Conservation (phyloP, 2,888 invertebrate genomes). For the Cephus runcator region DNA sequence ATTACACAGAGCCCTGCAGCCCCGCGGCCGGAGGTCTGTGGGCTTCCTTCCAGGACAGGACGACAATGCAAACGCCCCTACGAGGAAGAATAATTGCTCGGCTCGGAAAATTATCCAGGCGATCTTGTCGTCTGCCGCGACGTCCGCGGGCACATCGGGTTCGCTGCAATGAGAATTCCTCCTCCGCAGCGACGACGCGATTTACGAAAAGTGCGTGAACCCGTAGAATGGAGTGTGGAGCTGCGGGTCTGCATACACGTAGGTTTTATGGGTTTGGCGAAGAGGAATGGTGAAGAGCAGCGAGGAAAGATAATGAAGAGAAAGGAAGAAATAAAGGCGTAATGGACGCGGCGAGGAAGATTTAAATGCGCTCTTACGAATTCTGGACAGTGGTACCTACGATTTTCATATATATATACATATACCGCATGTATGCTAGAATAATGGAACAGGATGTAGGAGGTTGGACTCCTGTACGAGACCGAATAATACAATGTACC, state of each 20-base stretch:
- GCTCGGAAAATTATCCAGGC: slow-evolving; percentile 5
- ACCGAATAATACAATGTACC: slow-evolving; percentile 19
- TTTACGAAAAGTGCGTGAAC: not conserved
- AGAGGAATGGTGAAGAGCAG: not conserved
- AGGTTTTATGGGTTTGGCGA: not conserved
- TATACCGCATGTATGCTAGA: not conserved
- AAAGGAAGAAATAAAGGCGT: not conserved
- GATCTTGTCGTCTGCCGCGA: not conserved
- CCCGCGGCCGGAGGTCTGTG: not conserved
- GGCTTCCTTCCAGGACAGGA: not conserved
- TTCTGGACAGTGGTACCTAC: not conserved
- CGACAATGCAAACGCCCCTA: not conserved
- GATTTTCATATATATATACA: not conserved
- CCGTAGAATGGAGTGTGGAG: not conserved
- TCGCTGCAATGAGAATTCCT: not conserved
- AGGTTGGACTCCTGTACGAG: not conserved
- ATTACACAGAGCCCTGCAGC: slow-evolving; percentile 17
- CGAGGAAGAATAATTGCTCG: slow-evolving; percentile 1
- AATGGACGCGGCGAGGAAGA: not conserved
- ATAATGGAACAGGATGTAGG: not conserved
- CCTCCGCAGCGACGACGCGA: not conserved
- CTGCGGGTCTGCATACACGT: not conserved
- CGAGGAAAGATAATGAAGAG: not conserved
- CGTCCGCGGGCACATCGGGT: not conserved
- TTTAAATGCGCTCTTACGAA: not conserved